Evolutionary conservation across 2,113 vertebrate species (phyloP).

Genomic region (Hippocampus guttulatus): DNA sequence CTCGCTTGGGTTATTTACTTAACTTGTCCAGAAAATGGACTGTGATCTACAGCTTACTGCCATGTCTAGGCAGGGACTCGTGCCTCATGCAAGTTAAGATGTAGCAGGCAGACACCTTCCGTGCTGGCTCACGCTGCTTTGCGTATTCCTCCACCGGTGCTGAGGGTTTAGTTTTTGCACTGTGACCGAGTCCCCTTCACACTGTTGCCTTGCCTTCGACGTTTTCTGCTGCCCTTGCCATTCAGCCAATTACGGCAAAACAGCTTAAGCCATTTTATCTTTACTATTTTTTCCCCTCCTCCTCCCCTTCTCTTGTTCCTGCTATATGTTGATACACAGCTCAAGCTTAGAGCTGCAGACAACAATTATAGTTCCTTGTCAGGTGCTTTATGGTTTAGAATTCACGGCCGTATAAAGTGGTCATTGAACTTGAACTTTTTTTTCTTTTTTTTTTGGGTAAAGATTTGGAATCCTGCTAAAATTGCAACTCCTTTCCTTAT

Average conservation of each 20-base stretch:
- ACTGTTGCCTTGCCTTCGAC: slow-evolving; percentile 75
- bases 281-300: slow-evolving; percentile 12
- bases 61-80: slow-evolving; percentile 53
- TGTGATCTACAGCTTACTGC: slow-evolving; percentile 67
- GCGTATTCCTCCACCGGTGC: slow-evolving; percentile 53
- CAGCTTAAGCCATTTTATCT: slow-evolving; percentile 77
- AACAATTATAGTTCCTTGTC: slow-evolving; percentile 32
- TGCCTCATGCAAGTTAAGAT: slow-evolving; percentile 59
- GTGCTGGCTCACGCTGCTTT: slow-evolving; percentile 30
- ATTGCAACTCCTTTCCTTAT: neutral
- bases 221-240: slow-evolving; percentile 83
- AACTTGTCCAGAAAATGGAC: slow-evolving; percentile 72
- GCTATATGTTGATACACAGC: slow-evolving; percentile 65
- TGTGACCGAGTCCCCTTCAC: slow-evolving; percentile 82
- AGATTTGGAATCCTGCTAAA: neutral
- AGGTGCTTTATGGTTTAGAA: slow-evolving; percentile 39
- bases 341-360: slow-evolving; percentile 74
- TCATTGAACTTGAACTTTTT: neutral
- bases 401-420: neutral
- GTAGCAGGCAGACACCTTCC: slow-evolving; percentile 48
- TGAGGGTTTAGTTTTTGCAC: slow-evolving; percentile 64
- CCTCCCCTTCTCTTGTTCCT: slow-evolving; percentile 46
- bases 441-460: neutral
- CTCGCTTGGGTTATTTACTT: slow-evolving; percentile 68
- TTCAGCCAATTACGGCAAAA: slow-evolving; percentile 82